Base-by-base conservation (phyloP, 2,888 invertebrate genomes). In the Rhogogaster chlorosoma region DNA sequence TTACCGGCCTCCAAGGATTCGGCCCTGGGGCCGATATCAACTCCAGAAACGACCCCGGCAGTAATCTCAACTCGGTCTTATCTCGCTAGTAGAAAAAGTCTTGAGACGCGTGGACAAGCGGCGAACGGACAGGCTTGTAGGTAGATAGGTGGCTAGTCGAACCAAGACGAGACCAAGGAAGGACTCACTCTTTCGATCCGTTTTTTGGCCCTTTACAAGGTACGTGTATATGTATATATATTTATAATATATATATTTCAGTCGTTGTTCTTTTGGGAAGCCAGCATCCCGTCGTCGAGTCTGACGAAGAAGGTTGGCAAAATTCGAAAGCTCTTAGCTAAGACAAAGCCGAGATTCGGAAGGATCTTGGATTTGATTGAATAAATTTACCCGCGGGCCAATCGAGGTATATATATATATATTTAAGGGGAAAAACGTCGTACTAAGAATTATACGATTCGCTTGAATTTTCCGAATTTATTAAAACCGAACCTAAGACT, bases 1-100 rank as follows among this genome's bases (percentile, higher is more conserved):
- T 80, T 80, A 80, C 80, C 80, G 80, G 80, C 36, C 80, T 80
- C 80, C 61, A 80, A 80, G 80, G 80, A 80, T 80, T 80, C 80
- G 80, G 61, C 80, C 80, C 61, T 36, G 36, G 61, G 61, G 80
- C 80, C 61, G 80, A 80, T 80, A 80, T 80, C 61, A 80, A 80
- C 80, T 80, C 80, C 57, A 80, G 80, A 80, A 80, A 80, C 80
- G 80, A 80, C 61, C 80, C 80, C 32, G 57, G 57, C 61, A 80
- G 80, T 61, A 80, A 80, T 80, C 80, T 80, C 61, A 80, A 80
- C 61, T 80, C 57, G 36, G 80, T 80, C 80, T 80, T 80, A 80
- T 80, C 80, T 80, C 7, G 32, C 67, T 73, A 73, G 73, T 38
- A 73, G 73, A 73, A 42, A 73, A 73, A 73, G 73, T 73, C 73